phyloP scores from a whole-genome alignment of 2,888 invertebrate genomes.

The Metopia argyrocephala region DNA sequence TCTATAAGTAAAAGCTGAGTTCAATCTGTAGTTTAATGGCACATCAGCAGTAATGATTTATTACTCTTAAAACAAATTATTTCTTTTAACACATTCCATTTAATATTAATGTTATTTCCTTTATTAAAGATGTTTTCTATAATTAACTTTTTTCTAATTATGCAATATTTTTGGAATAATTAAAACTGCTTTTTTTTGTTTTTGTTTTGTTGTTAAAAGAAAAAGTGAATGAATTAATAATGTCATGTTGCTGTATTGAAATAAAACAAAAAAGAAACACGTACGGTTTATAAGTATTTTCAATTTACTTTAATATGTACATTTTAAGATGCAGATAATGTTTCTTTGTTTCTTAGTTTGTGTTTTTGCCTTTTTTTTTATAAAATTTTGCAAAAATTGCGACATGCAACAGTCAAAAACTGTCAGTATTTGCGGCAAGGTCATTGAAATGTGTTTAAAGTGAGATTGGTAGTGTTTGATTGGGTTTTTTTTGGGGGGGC shows the following conservation, averaged over 20 bases:
- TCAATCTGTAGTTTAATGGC: too few relatives aligned
- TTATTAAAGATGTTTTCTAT: background rate
- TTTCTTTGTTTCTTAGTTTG: background rate
- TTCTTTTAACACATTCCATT: background rate
- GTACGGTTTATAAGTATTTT: background rate
- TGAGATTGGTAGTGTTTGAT: background rate
- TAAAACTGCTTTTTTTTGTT: background rate
- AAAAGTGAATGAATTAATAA: constrained; percentile 11
- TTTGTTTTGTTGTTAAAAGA: too few relatives aligned
- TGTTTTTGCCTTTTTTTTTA: background rate
- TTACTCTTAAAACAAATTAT: background rate
- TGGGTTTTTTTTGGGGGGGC: background rate
- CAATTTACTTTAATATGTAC: constrained; percentile 3
- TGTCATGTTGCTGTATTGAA: constrained; percentile 6
- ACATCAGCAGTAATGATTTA: background rate
- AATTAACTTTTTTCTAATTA: background rate
- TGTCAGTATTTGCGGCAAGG: constrained; percentile 6
- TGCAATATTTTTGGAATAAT: background rate
- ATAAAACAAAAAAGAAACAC: background rate
- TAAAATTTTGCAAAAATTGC: background rate
- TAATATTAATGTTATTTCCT: background rate
- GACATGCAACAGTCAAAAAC: background rate
- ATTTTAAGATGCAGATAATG: background rate
- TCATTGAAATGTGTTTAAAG: background rate
- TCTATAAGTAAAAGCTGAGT: too few relatives aligned